Conservation (phyloP, 1,140 invertebrate genomes). For the Scylla paramamosain region DNA sequence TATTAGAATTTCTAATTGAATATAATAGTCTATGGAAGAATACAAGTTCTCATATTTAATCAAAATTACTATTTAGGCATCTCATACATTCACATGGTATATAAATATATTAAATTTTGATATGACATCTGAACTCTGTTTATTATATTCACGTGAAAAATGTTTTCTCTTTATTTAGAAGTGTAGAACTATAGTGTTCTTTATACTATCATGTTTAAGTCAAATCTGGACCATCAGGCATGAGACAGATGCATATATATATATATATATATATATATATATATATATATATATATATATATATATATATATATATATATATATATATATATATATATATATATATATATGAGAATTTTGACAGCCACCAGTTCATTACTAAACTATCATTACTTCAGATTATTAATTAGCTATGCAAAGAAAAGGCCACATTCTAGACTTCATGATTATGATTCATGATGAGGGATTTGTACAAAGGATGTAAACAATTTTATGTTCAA, state of each 20-base stretch:
- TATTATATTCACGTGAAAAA: no score
- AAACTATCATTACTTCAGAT: neutral
- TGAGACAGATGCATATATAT: neutral
- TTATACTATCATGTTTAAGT: neutral
- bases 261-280: constrained; percentile 40
- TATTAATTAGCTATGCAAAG: neutral
- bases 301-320: constrained; percentile 36
- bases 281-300: constrained; percentile 49
- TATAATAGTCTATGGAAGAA: no score
- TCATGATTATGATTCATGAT: neutral
- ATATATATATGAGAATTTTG: neutral
- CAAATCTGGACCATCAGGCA: neutral
- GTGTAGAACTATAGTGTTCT: neutral
- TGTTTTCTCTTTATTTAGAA: neutral
- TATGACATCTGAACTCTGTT: no score
- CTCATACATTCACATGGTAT: neutral
- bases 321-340: constrained; percentile 37
- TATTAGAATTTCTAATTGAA: no score
- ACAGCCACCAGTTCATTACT: neutral
- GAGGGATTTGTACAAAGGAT: neutral
- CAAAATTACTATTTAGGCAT: neutral
- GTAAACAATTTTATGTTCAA: neutral
- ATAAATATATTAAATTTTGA: no score
- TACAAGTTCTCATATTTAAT: neutral
- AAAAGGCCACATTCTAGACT: neutral